Evolutionary conservation across 2,113 vertebrate species (phyloP).

Genomic region (Pavo muticus): DNA sequence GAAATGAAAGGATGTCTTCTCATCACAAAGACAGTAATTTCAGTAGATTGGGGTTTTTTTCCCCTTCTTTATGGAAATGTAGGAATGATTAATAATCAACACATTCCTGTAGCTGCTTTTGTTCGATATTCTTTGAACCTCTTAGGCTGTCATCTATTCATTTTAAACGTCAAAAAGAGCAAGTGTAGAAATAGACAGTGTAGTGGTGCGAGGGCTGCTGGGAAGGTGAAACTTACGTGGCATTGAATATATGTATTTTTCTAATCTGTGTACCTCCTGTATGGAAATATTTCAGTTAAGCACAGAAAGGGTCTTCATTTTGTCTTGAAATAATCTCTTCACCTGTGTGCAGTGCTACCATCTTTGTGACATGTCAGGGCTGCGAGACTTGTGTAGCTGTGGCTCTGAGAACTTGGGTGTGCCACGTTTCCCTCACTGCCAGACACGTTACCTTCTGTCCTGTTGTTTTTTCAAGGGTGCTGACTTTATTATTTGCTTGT

Average conservation of each 20-base stretch:
- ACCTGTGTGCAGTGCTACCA: background rate
- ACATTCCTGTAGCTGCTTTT: constrained; percentile 39
- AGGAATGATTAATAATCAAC: constrained; percentile 58
- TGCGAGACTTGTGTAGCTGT: background rate
- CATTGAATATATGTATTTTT: background rate
- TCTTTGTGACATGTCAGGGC: background rate
- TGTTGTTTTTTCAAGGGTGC: background rate
- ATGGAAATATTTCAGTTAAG: background rate
- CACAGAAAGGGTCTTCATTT: background rate
- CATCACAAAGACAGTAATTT: background rate
- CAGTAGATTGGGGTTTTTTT: background rate
- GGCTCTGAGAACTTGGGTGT: background rate
- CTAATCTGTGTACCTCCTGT: background rate
- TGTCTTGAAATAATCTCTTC: background rate
- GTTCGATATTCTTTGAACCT: constrained; percentile 46
- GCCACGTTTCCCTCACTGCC: background rate
- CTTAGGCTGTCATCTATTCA: constrained; percentile 48
- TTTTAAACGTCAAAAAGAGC: constrained; percentile 19
- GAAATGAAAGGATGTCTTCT: background rate
- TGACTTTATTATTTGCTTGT: background rate
- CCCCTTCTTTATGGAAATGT: background rate
- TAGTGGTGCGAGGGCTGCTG: constrained; percentile 5
- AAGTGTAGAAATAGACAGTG: constrained; percentile 26
- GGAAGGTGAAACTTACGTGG: background rate
- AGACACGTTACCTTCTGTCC: background rate